Evolutionary conservation across 2,888 invertebrate species (phyloP), one percentile per base, ranked within the genome.

Genomic region (Margaritifera margaritifera): DNA sequence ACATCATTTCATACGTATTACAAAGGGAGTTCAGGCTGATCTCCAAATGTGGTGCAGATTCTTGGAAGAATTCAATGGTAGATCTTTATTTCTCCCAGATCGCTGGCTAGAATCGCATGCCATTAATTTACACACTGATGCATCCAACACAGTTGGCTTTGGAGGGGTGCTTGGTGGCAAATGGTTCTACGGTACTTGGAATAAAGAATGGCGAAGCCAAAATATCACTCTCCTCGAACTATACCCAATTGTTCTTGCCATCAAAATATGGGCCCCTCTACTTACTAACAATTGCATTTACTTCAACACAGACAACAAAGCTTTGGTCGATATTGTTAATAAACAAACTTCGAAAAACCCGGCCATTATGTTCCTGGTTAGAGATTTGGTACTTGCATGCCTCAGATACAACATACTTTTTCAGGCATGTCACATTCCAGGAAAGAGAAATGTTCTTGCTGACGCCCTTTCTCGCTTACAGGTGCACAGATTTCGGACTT

Each of bases 381-480:
- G n/a, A n/a, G n/a, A n/a, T n/a, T n/a, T n/a, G n/a, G n/a, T n/a
- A n/a, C n/a, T n/a, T n/a, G 31, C 58, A 1, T 62, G 67, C 27
- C 64, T 74, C 64, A 68, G 58, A 57, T 27, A 64, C 57, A 76
- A 73, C 65, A 57, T 73, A 51, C 24, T 73, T 31, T 20, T 71
- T 15, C 22, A 50, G n/a, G 54, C 70, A 0, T 20, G 31, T 50
- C 75, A 75, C 55, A 69, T 75, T 2, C 57, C 59, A 1, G 73
- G 70, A 2, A 71, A 73, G 57, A 6, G 59, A 1, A 78, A 71
- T 57, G n/a, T 66, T 53, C 71, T 72, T 65, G 64, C 70, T 20
- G 75, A 71, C 22, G 62, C 66, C 24, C 62, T 74, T 60, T 70
- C 71, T 24, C 72, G 71, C 67, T 74, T 66, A 54, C 70, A 77